These are phyloP conservation scores for Meleagris gallopavo DNA, from an alignment of 2,113 vertebrate species.

Conservation along the genomic window DNA sequence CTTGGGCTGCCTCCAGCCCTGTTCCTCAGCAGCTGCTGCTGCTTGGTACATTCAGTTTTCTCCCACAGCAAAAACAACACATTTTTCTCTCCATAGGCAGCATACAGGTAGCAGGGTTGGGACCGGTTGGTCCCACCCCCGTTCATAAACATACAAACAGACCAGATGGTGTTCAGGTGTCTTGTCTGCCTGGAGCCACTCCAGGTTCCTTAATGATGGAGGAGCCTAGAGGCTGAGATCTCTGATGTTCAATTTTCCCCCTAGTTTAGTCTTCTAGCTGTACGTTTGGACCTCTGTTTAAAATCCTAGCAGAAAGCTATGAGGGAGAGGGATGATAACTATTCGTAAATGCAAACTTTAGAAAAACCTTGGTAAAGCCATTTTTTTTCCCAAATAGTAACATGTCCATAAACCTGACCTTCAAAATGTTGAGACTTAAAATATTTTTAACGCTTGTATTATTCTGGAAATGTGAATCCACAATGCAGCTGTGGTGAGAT, in stretches of 20 bases:
- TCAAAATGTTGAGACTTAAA: background rate
- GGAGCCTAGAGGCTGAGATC: background rate
- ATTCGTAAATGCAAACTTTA: background rate
- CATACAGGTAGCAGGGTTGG: background rate
- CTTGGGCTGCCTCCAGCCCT: background rate
- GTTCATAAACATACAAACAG: background rate
- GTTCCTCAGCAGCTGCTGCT: background rate
- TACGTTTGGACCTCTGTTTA: background rate
- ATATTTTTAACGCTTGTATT: background rate
- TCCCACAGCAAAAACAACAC: background rate
- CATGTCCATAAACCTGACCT: background rate
- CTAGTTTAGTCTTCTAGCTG: background rate
- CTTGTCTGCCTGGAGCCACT: background rate
- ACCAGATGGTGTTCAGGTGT: background rate
- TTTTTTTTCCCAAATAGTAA: background rate
- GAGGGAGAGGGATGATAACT: background rate
- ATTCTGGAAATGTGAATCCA: background rate
- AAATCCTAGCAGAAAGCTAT: background rate
- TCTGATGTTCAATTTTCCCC: background rate
- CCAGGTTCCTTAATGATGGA: background rate
- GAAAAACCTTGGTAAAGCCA: background rate
- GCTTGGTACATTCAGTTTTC: background rate
- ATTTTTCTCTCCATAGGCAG: background rate
- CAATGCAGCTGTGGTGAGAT: slow-evolving; percentile 14
- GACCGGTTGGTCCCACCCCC: background rate